These are phyloP conservation scores for Coremacera marginata DNA, from an alignment of 2,888 invertebrate species.

Conservation along the genomic window DNA sequence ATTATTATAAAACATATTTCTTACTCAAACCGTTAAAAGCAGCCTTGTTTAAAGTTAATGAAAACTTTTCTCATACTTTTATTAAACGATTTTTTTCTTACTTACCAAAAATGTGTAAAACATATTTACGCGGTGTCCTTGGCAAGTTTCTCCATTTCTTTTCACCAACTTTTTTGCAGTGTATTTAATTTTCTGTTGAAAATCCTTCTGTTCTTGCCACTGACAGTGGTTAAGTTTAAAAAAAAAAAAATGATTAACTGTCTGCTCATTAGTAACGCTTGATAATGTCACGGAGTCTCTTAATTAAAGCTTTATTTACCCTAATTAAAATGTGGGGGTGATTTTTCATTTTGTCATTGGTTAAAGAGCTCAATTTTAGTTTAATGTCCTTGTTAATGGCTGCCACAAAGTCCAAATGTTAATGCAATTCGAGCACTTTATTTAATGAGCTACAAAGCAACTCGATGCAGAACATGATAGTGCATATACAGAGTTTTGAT, in stretches of 20 bases:
- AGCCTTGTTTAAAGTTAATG: not conserved
- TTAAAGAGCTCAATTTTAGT: not conserved
- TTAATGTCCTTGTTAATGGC: not conserved
- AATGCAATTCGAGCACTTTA: not conserved
- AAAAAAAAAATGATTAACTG: constrained; percentile 2
- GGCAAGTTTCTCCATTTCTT: too few species aligned
- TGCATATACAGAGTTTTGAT: too few species aligned
- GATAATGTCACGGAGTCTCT: constrained; percentile 9
- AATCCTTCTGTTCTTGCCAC: not conserved
- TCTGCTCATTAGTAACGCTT: constrained; percentile 7
- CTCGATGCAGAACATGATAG: too few species aligned
- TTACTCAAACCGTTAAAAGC: not conserved
- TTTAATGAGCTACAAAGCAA: not conserved
- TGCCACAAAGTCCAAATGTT: not conserved
- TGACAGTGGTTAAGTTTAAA: not conserved
- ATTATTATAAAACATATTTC: constrained; percentile 6
- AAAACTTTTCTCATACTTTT: not conserved
- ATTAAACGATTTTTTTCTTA: too few species aligned
- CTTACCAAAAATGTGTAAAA: too few species aligned
- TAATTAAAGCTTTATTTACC: not conserved
- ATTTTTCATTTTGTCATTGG: not conserved
- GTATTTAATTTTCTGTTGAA: not conserved
- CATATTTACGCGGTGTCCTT: too few species aligned
- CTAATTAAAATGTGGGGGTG: not conserved
- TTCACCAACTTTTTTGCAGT: too few species aligned